Conservation (phyloP, 1,140 invertebrate species). For the Drosophila mojavensis region DNA sequence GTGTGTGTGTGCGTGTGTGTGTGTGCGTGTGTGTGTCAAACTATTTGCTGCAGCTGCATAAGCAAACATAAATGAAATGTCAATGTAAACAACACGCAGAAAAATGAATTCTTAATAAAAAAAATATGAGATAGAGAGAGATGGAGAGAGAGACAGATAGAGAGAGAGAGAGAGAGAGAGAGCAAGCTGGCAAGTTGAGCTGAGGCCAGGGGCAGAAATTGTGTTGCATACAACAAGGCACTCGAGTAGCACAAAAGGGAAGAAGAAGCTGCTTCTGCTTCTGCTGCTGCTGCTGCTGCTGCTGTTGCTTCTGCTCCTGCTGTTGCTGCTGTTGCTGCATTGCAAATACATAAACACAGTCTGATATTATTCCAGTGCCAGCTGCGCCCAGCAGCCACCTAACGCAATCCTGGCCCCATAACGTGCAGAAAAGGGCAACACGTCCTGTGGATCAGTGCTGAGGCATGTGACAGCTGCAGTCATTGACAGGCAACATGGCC, state of each 20-base stretch:
- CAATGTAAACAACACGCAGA: constrained; percentile 61
- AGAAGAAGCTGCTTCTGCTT: constrained; percentile 11
- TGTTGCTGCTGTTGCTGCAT: constrained; percentile 56
- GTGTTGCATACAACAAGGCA: constrained; percentile 67
- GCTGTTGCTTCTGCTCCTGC: constrained; percentile 39
- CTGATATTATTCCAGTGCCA: constrained; percentile 78
- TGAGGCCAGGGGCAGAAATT: constrained; percentile 10
- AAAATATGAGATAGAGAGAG: constrained; percentile 22
- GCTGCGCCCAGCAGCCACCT: constrained; percentile 56
- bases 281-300: constrained; percentile 14
- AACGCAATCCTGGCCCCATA: background rate
- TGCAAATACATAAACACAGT: constrained; percentile 81
- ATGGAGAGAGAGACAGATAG: background rate
- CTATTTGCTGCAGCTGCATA: constrained; percentile 46
- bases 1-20: constrained; percentile 16
- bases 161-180: background rate
- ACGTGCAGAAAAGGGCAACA: constrained; percentile 9
- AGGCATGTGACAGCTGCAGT: constrained; percentile 29
- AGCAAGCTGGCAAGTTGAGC: constrained; percentile 12
- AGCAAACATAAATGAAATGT: constrained; percentile 66
- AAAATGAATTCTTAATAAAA: constrained; percentile 65
- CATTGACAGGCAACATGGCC: constrained; percentile 26
- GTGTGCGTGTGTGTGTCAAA: constrained; percentile 37
- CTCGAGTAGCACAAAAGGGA: constrained; percentile 18
- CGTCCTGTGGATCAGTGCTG: constrained; percentile 2